phyloP scores from a whole-genome alignment of 2,888 invertebrate species.

The Cartodere bifasciata region DNA sequence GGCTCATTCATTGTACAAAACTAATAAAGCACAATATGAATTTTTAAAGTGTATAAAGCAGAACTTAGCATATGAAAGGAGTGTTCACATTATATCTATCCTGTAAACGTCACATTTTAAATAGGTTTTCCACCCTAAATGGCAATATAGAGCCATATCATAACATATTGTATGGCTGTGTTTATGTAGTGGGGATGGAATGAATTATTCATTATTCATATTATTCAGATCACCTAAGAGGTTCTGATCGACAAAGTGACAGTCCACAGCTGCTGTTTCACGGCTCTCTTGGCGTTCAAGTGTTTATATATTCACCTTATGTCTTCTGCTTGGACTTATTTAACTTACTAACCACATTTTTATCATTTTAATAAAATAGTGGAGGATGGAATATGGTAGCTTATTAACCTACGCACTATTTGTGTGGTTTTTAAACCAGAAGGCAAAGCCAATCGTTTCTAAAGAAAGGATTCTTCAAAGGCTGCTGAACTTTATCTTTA shows the following conservation, averaged over 20 bases:
- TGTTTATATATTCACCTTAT: conserved; percentile 30
- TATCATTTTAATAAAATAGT: no score
- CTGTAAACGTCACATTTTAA: conserved; percentile 36
- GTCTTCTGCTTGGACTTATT: no score
- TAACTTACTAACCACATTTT: no score
- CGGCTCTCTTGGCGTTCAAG: conserved; percentile 28
- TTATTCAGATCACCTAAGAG: conserved; percentile 30
- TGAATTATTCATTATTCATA: conserved; percentile 32
- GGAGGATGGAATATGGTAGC: no score
- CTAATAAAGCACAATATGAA: conserved; percentile 25
- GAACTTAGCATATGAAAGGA: conserved; percentile 32
- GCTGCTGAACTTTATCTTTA: no score
- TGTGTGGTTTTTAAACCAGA: no score
- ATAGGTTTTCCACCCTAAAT: conserved; percentile 35
- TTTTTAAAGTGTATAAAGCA: conserved; percentile 28
- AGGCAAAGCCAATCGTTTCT: no score
- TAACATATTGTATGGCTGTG: conserved; percentile 28
- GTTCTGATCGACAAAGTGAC: conserved; percentile 36
- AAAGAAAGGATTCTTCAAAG: no score
- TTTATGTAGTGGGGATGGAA: conserved; percentile 29
- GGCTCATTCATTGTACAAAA: no score
- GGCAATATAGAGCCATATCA: conserved; percentile 32
- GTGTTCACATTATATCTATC: conserved; percentile 28
- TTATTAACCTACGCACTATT: no score
- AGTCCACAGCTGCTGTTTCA: conserved; percentile 36